Base-by-base conservation (phyloP, 2,888 invertebrate genomes). In the Hirtodrosophila alboralis region DNA sequence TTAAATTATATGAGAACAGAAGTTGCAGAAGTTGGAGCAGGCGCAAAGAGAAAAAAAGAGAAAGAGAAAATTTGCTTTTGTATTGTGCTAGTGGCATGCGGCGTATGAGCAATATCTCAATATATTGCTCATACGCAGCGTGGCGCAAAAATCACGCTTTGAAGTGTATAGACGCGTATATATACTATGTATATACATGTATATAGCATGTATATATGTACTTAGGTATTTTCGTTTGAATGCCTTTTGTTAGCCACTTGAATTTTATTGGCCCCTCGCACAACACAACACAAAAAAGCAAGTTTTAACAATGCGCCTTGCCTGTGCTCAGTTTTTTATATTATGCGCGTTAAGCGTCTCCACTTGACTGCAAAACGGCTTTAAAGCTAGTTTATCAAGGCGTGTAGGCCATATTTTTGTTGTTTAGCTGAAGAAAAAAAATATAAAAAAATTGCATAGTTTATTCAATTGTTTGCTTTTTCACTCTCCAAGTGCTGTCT, bases 81-180 rank as follows among this genome's bases (percentile, higher is more conserved):
- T 75, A 47, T 34, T 52, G 44, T 34, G n/a, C n/a, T 44, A 18
- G 68, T 48, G 30, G 13, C 31, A 78, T 51, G 61, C 81, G 68
- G 73, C 86, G 84, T 66, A 79, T 84, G 75, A 73, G 63, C 65
- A 86, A 84, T 72, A 54, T 58, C n/a, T 10, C 8, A 41, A 16
- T 12, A 16, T 68, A 79, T 62, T 77, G 81, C 61, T 73, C 75
- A 71, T 71, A 71, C 63, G 78, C 84, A 65, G 60, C 56, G 53
- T 74, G 59, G 31, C 72, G 54, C 70, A 51, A 56, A 69, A 69
- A 75, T 62, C 56, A 44, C 18, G 51, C 51, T 74, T 74, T 49
- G 53, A 68, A 36, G 58, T 43, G 41, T 36, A n/a, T 4, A 30
- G 16, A 27, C 10, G 14, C 30, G 6, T 36, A 27, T 23, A 38